Conservation (phyloP, 2,797 vertebrate species). For the Lindbergichthys nudifrons region DNA sequence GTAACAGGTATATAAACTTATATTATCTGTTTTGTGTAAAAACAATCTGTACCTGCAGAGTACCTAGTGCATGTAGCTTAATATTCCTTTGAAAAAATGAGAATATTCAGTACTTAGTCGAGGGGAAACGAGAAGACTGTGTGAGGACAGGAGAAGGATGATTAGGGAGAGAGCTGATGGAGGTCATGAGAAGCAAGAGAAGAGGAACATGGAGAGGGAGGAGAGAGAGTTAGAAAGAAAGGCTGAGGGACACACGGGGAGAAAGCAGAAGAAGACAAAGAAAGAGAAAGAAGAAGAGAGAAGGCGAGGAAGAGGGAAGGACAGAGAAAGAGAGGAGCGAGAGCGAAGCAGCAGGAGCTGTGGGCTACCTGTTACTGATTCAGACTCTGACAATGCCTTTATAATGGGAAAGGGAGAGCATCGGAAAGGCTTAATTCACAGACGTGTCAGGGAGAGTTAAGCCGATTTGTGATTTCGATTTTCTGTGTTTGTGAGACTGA, state of each 20-base stretch:
- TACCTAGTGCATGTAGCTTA: conserved; percentile 1
- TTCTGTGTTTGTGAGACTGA: conserved; percentile 79
- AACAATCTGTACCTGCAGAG: background rate
- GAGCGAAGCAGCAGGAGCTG: conserved; percentile 63
- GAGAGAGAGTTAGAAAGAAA: conserved; percentile 37
- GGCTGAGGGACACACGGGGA: conserved; percentile 20
- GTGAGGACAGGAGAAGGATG: conserved; percentile 50
- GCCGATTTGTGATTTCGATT: conserved; percentile 85
- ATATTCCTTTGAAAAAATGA: conserved; percentile 18
- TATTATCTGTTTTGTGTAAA: background rate
- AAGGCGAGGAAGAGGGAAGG: conserved; percentile 13
- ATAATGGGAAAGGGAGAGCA: conserved; percentile 80
- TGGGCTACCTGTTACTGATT: conserved; percentile 79
- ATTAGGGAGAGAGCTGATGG: conserved; percentile 65
- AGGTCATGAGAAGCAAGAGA: conserved; percentile 54
- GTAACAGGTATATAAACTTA: background rate
- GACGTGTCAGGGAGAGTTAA: conserved; percentile 83
- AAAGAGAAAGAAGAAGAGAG: conserved; percentile 2
- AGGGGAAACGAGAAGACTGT: conserved; percentile 31
- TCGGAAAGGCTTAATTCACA: conserved; percentile 83
- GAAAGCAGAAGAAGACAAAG: conserved; percentile 38
- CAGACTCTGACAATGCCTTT: conserved; percentile 78
- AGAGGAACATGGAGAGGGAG: conserved; percentile 9
- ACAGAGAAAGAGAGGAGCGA: conserved; percentile 21
- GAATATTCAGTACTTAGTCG: conserved; percentile 23